These are phyloP conservation scores for Plutella xylostella DNA, from an alignment of 2,888 invertebrate genomes.

Conservation along the genomic window DNA sequence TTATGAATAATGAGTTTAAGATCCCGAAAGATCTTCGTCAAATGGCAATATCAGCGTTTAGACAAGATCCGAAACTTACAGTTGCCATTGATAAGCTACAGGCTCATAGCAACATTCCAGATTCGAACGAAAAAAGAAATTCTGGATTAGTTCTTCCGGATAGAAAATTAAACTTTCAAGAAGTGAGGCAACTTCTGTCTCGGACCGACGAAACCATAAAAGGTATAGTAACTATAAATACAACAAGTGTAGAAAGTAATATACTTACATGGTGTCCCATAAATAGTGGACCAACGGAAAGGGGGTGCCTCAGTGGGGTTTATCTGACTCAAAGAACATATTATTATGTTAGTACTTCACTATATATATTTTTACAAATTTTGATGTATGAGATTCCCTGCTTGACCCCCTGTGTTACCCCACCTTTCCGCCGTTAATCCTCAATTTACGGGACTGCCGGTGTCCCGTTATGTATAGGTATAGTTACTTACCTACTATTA, in stretches of 20 bases:
- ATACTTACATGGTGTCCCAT: too few species aligned
- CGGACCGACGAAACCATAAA: not conserved
- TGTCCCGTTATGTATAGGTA: too few species aligned
- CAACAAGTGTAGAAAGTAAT: too few species aligned
- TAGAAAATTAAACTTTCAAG: slow-evolving; percentile 44
- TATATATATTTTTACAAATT: too few species aligned
- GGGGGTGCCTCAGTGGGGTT: too few species aligned
- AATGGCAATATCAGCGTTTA: slow-evolving; percentile 31
- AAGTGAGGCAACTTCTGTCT: slow-evolving; percentile 39
- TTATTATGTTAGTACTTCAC: not conserved
- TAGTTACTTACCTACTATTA: not conserved
- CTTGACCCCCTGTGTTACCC: too few species aligned
- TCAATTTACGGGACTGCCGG: too few species aligned
- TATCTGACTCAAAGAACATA: not conserved
- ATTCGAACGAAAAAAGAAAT: not conserved
- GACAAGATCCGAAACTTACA: slow-evolving; percentile 46
- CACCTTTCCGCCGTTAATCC: too few species aligned
- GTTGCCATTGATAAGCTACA: slow-evolving; percentile 46
- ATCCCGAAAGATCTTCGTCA: slow-evolving; percentile 34
- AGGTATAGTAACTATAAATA: too few species aligned
- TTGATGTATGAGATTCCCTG: too few species aligned
- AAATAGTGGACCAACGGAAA: too few species aligned
- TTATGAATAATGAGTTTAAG: slow-evolving; percentile 45
- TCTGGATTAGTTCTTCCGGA: slow-evolving; percentile 35
- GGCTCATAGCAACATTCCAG: slow-evolving; percentile 18